phyloP scores from a whole-genome alignment of 2,797 vertebrate species.

The Brotula barbata region DNA sequence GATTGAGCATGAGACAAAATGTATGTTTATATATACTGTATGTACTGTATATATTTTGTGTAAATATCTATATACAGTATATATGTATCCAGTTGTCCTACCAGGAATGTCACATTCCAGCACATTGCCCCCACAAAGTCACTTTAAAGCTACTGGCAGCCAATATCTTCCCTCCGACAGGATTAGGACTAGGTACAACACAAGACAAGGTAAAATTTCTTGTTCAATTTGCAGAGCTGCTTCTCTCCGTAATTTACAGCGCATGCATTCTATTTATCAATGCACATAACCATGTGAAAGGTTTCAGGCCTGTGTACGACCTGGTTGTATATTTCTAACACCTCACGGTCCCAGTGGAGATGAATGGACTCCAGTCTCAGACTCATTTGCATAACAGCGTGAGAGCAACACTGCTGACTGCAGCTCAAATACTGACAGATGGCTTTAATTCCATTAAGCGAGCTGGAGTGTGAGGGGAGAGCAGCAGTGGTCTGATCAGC shows the following conservation, averaged over 20 bases:
- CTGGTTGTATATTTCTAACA: conserved; percentile 26
- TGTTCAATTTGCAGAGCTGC: background rate
- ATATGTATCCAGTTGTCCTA: background rate
- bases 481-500: conserved; percentile 32
- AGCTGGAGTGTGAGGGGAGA: conserved; percentile 36
- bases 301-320: too few species aligned
- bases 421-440: conserved; percentile 55
- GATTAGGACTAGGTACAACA: conserved; percentile 2
- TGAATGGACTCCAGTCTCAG: conserved; percentile 24
- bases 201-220: background rate
- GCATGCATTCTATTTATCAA: too few species aligned
- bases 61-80: too few species aligned
- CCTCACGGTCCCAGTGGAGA: conserved; percentile 14
- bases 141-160: background rate
- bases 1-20: too few species aligned
- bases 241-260: background rate
- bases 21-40: too few species aligned
- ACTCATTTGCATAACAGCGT: conserved; percentile 57
- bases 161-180: background rate
- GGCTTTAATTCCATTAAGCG: conserved; percentile 70
- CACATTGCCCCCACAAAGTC: background rate
- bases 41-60: too few species aligned
- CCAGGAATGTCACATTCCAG: background rate
- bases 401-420: conserved; percentile 63
- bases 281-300: too few species aligned